Evolutionary conservation across 1,140 invertebrate species (phyloP), one percentile per base, ranked within the genome.

Genomic region (Tetragnatha versicolor): DNA sequence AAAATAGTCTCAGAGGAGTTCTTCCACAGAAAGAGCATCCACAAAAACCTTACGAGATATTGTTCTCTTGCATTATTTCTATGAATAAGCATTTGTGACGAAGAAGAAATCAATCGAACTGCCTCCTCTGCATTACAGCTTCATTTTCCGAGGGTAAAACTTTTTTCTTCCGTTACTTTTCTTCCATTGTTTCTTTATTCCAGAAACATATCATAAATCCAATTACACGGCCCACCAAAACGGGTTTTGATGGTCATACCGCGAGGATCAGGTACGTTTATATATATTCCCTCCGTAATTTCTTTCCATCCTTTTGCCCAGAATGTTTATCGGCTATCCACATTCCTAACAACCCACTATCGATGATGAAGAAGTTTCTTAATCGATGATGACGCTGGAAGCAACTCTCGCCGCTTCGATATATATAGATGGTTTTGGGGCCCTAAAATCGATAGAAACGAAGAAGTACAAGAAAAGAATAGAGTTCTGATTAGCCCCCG

Each of bases 401-500:
- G 53, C 53, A 42, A 25, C 68, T 58, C 27, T 37, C n/a, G 25
- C 47, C 33, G 25, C 17, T 3, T 33, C n/a, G 20, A 22, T 60
- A n/a, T 17, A 58, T 39, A 60, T 49, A 61, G 47, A 42, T 49
- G 35, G 20, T 58, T 60, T 61, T 63, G 37, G 20, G 17, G 6
- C 17, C 25, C 37, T 25, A 10, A 6, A 4, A 47, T 27, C 33
- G 12, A 17, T 9, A 33, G 53, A 60, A 35, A 6, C 3, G 9
- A 60, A 60, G 31, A 70, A 58, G 53, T 72, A 39, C 55, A 49
- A 75, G 70, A 63, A 63, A 75, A 72, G 70, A 63, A 61, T 75
- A 51, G 70, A 61, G 70, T 63, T 75, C 70, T 75, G 70, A 75
- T 75, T 75, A 63, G 70, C 70, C 55, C 55, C 70, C 20, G 70